Conservation (phyloP, 2,113 vertebrate species). For the Myodes glareolus region DNA sequence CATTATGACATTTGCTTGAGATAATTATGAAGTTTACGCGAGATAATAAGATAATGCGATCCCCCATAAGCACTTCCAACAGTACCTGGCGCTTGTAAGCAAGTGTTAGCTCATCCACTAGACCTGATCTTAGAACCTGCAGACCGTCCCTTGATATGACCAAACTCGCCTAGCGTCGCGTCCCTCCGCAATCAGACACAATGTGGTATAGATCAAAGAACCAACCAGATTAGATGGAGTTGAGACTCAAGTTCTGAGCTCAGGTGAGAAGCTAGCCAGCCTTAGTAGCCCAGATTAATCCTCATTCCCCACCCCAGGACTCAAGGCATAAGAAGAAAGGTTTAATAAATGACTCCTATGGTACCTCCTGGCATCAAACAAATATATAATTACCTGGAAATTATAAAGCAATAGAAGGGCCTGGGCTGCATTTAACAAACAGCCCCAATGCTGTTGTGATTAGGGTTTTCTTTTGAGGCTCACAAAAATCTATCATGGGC, state of each 20-base stretch:
- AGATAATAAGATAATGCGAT: not conserved
- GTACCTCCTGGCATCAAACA: not conserved
- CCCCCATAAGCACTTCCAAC: not conserved
- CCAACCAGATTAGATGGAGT: not conserved
- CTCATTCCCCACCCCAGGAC: not conserved
- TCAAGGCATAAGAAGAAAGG: not conserved
- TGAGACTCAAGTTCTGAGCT: not conserved
- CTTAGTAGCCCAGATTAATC: no score
- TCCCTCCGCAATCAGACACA: not conserved
- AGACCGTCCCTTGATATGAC: not conserved
- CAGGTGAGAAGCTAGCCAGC: not conserved
- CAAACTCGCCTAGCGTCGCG: rapidly evolving
- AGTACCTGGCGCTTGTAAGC: not conserved
- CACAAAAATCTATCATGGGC: not conserved
- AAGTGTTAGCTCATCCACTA: not conserved
- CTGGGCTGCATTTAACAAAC: not conserved
- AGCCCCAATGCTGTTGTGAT: not conserved
- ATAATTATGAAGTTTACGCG: slow-evolving; percentile 4
- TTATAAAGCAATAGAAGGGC: not conserved
- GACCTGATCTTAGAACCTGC: not conserved
- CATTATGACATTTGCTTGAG: not conserved
- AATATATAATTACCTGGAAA: not conserved
- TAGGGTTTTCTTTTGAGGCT: not conserved
- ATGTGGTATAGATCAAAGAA: rapidly evolving
- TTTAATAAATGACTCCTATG: not conserved